These are phyloP conservation scores for Archips crataeganus DNA, from an alignment of 2,888 invertebrate species.

Conservation along the genomic window DNA sequence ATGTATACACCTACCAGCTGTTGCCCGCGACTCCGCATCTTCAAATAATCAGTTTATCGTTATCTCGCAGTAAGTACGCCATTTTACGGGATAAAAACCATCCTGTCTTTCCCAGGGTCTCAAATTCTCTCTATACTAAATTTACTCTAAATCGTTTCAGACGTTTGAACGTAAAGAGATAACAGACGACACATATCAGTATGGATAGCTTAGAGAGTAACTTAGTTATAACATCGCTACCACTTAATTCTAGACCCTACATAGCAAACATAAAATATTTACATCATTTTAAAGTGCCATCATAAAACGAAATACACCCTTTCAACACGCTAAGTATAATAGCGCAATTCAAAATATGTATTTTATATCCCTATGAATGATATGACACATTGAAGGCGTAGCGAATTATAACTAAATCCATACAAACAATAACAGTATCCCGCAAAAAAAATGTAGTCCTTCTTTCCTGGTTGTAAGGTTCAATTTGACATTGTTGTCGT, in stretches of 20 bases:
- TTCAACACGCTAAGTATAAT: conserved; percentile 61
- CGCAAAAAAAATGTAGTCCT: conserved; percentile 43
- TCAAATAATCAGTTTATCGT: too few species aligned
- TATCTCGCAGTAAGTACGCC: too few species aligned
- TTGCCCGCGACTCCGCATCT: too few species aligned
- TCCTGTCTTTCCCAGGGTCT: too few species aligned
- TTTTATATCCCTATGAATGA: conserved; percentile 81
- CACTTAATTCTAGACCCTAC: neutral
- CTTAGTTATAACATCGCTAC: neutral
- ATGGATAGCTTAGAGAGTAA: too few species aligned
- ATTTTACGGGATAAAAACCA: too few species aligned
- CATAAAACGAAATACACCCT: conserved; percentile 66
- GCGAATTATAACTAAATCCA: conserved; percentile 70
- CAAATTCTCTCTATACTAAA: too few species aligned
- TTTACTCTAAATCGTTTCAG: too few species aligned
- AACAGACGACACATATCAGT: too few species aligned
- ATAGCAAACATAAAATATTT: conserved; percentile 54
- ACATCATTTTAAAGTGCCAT: conserved; percentile 59
- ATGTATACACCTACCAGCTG: too few species aligned
- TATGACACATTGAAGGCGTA: conserved; percentile 85
- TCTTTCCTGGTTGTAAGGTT: conserved; percentile 45
- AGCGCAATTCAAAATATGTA: conserved; percentile 80
- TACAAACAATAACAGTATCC: conserved; percentile 45
- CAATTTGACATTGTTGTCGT: conserved; percentile 43
- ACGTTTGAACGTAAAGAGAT: too few species aligned